Percentiles rank a stretch among this genome's conserved stretches.
phyloP scores from a whole-genome alignment of 1,140 invertebrate genomes.

The Chlorops oryzae region DNA sequence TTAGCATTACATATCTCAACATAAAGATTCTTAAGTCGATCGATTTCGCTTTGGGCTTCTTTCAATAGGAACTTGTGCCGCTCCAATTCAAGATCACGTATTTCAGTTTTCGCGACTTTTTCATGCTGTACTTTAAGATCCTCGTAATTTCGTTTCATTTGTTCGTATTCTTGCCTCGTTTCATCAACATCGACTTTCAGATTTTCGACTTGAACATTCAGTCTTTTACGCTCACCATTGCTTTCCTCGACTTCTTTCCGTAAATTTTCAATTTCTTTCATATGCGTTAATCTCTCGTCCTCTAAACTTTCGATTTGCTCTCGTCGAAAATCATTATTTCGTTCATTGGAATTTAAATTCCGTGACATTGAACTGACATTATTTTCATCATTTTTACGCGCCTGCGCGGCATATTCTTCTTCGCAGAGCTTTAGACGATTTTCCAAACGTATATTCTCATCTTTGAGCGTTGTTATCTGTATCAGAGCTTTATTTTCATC shows the following conservation, averaged over 20 bases:
- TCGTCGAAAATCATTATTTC: constrained; percentile 6
- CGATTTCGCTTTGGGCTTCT: constrained; percentile 36
- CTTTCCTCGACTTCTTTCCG: background rate
- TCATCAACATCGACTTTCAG: constrained; percentile 24
- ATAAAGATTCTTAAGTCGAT: constrained; percentile 38
- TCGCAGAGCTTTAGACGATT: constrained; percentile 29
- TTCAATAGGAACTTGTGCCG: constrained; percentile 36
- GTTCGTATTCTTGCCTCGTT: constrained; percentile 27
- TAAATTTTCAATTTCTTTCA: constrained; percentile 4
- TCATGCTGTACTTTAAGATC: constrained; percentile 24
- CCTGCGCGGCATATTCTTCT: constrained; percentile 23
- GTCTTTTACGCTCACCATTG: constrained; percentile 12
- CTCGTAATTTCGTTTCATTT: constrained; percentile 24
- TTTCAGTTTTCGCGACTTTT: background rate
- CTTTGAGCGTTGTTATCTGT: constrained; percentile 32
- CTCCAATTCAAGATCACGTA: constrained; percentile 27
- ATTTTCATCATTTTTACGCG: background rate
- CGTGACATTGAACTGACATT: background rate
- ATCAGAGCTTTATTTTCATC: constrained; percentile 39
- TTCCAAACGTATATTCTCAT: constrained; percentile 30
- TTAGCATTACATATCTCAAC: constrained; percentile 39
- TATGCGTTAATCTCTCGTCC: constrained; percentile 20
- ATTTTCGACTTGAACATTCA: constrained; percentile 20
- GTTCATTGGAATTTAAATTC: constrained; percentile 15
- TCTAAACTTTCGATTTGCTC: constrained; percentile 13